Percentiles rank a stretch among this genome's conserved stretches.
Evolutionary conservation across 2,797 vertebrate genomes (phyloP).

Genomic region (Arnoldichthys spilopterus): DNA sequence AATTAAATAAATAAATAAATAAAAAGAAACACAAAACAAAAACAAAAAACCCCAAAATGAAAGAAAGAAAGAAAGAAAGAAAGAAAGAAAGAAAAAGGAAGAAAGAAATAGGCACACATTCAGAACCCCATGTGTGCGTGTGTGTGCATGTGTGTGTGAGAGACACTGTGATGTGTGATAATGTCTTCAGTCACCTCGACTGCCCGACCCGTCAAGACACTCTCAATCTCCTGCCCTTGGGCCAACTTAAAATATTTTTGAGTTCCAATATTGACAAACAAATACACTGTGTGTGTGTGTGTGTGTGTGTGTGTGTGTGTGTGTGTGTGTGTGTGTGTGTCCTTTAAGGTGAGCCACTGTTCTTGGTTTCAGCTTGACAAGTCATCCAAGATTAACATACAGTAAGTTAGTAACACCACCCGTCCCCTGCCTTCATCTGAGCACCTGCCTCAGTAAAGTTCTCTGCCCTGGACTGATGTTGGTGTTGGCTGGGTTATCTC

Average conservation of each 20-base stretch:
- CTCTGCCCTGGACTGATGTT: no score
- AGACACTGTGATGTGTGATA: conserved; percentile 75
- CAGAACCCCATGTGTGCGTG: conserved; percentile 44
- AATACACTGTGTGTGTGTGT: conserved; percentile 75
- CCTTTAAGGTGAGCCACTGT: conserved; percentile 21
- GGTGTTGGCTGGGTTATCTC: no score
- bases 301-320: conserved; percentile 32
- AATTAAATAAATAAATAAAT: neutral
- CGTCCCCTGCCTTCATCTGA: no score
- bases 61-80: neutral
- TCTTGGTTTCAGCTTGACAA: conserved; percentile 5
- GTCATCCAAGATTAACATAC: neutral
- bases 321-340: conserved; percentile 9
- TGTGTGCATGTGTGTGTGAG: conserved; percentile 64
- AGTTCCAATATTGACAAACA: conserved; percentile 84
- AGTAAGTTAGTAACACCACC: no score
- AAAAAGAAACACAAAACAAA: conserved; percentile 21
- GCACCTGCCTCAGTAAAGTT: no score
- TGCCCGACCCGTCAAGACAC: conserved; percentile 70
- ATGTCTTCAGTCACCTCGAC: conserved; percentile 83
- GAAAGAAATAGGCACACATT: neutral
- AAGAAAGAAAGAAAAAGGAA: neutral
- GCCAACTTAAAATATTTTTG: conserved; percentile 80
- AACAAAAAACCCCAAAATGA: no score
- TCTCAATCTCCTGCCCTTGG: conserved; percentile 83